Evolutionary conservation across 2,888 invertebrate species (phyloP), one percentile per base, ranked within the genome.

Genomic region (Blastobasis adustella): DNA sequence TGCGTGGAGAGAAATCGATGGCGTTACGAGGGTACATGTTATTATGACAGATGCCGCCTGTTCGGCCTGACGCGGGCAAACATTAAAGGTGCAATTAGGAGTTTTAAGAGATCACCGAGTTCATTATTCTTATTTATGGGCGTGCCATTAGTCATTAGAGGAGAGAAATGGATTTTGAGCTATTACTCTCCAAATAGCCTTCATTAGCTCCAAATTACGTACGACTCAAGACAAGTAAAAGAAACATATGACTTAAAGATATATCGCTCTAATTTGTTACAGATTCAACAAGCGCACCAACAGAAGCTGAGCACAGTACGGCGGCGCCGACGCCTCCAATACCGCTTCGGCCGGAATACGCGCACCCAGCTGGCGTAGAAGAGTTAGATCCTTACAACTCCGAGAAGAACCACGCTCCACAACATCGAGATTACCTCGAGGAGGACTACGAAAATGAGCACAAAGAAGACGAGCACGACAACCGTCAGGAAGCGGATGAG

Each of bases 21-120:
- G 71, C 73, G 65, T 67, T 71, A 23, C 23, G 67, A 72, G 83
- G 80, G 81, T 79, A 79, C 79, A 77, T 77, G 71, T 74, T 85
- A 82, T 82, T 84, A 79, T 85, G 82, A 82, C 83, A 84, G 84
- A 76, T 82, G 82, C 73, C 75, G 76, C 81, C 81, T 79, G 80
- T 85, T 23, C 23, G 23, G 23, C 23, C 1, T 23, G 23, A 23
- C 23, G 23, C 23, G 23, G 23, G 23, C 23, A 23, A 23, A 3
- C 23, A 23, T 23, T 23, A 23, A 23, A 23, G 23, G 23, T 23
- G 23, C 23, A 23, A 23, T 23, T 23, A 23, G 23, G 23, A 23
- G 23, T 23, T 23, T 23, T 23, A 23, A 23, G 23, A 23, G 23
- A 23, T 23, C 23, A 23, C 23, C 1, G 23, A 23, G 23, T 23